Evolutionary conservation across 2,888 invertebrate genomes (phyloP).

Genomic region (Cheilosia grossa): DNA sequence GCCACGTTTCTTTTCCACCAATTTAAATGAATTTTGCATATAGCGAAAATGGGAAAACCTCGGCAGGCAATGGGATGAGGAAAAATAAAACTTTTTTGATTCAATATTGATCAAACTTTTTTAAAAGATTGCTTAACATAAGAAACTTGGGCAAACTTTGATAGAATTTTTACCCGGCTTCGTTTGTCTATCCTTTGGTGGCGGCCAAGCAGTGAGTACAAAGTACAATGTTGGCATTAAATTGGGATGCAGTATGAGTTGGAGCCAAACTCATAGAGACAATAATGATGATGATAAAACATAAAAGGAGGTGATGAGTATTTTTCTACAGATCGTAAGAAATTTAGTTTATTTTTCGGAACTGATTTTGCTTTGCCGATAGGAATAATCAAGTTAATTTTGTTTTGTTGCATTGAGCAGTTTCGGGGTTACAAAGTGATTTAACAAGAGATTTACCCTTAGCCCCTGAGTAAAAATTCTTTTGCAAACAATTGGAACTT

Average conservation of each 20-base stretch:
- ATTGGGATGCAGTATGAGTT: background rate
- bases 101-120: slow-evolving; percentile 74
- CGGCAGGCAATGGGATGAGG: background rate
- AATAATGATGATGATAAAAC: slow-evolving; percentile 30
- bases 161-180: slow-evolving; percentile 49
- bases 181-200: slow-evolving; percentile 6
- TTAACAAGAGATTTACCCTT: too few species aligned
- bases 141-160: slow-evolving; percentile 63
- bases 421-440: too few species aligned
- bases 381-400: too few species aligned
- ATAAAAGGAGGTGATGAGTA: slow-evolving; percentile 27
- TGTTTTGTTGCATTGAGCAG: too few species aligned
- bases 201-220: background rate
- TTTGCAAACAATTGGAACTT: too few species aligned
- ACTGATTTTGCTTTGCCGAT: too few species aligned
- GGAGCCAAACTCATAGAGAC: slow-evolving; percentile 16
- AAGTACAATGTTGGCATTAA: background rate
- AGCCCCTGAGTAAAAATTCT: too few species aligned
- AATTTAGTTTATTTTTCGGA: too few species aligned
- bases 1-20: slow-evolving; percentile 43
- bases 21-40: slow-evolving; percentile 63
- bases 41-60: slow-evolving; percentile 24
- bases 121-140: slow-evolving; percentile 70
- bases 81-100: slow-evolving; percentile 53
- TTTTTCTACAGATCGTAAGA: too few species aligned